phyloP scores from a whole-genome alignment of 2,888 invertebrate species.

The Hesperia comma region DNA sequence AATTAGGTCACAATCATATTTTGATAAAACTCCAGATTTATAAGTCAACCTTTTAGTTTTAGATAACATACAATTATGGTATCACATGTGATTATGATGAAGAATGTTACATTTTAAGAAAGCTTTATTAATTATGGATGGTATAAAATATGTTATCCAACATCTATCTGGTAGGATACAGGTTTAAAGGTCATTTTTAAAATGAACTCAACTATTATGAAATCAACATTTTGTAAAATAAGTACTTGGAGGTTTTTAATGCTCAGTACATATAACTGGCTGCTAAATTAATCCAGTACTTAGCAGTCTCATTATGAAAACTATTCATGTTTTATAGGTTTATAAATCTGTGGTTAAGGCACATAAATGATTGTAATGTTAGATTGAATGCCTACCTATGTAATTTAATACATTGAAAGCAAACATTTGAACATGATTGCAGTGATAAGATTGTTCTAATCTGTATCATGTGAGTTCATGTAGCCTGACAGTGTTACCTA shows the following conservation, averaged over 20 bases:
- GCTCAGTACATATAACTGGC: too few relatives aligned
- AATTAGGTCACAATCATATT: constrained; percentile 23
- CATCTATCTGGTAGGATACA: too few relatives aligned
- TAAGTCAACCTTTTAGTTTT: not conserved
- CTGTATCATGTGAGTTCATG: constrained; percentile 32
- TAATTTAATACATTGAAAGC: not conserved
- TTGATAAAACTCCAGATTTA: not conserved
- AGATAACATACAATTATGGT: not conserved
- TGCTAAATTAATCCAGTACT: too few relatives aligned
- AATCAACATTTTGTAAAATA: too few relatives aligned
- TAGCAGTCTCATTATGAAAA: too few relatives aligned
- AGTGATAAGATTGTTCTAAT: constrained; percentile 11
- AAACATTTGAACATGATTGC: constrained; percentile 10
- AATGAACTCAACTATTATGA: too few relatives aligned
- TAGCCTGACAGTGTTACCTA: not conserved
- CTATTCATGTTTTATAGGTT: too few relatives aligned
- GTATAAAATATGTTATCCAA: too few relatives aligned
- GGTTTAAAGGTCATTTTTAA: too few relatives aligned
- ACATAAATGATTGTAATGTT: not conserved
- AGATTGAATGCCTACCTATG: not conserved
- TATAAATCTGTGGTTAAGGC: not conserved
- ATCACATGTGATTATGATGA: not conserved
- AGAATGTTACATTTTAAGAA: too few relatives aligned
- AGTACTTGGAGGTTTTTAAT: too few relatives aligned
- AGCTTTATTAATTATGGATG: too few relatives aligned